Evolutionary conservation across 2,888 invertebrate species (phyloP), one percentile per base, ranked within the genome.

Genomic region (Tuta absoluta): DNA sequence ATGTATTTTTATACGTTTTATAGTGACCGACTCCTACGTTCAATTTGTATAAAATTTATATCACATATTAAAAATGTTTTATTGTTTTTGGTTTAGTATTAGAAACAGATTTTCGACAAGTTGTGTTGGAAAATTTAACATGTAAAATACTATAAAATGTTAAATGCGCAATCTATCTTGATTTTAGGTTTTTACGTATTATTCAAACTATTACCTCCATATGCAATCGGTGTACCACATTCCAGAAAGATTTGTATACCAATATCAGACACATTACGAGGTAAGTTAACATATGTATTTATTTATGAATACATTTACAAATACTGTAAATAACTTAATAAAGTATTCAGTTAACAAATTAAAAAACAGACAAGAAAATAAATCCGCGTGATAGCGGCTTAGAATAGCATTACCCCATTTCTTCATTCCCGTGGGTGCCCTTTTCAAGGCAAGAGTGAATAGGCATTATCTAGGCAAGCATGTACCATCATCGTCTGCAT

Each of bases 261-360:
- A 23, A 0, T 53, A 14, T 12, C 51, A 14, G 23, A 53, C 12
- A 53, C 51, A 24, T 23, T 53, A 14, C 23, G 51, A 0, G 51
- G 51, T 53, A 10, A 53, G 51, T 53, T 41, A 38, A 38, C 5
- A n/a, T n/a, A n/a, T n/a, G n/a, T n/a, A n/a, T n/a, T n/a, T n/a
- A n/a, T n/a, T n/a, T n/a, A n/a, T n/a, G n/a, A n/a, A n/a, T n/a
- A n/a, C n/a, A n/a, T n/a, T n/a, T n/a, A n/a, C n/a, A n/a, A n/a
- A n/a, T n/a, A n/a, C n/a, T n/a, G n/a, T n/a, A n/a, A n/a, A n/a
- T n/a, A n/a, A n/a, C n/a, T n/a, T n/a, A n/a, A n/a, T n/a, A n/a
- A n/a, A n/a, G n/a, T n/a, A n/a, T n/a, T n/a, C n/a, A n/a, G n/a
- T n/a, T n/a, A n/a, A n/a, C n/a, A n/a, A n/a, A n/a, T n/a, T n/a